A percentile compares a stretch with the other conserved stretches of the same genome.
These are phyloP conservation scores for Calypte anna DNA, from an alignment of 2,113 vertebrate genomes.

Conservation along the genomic window DNA sequence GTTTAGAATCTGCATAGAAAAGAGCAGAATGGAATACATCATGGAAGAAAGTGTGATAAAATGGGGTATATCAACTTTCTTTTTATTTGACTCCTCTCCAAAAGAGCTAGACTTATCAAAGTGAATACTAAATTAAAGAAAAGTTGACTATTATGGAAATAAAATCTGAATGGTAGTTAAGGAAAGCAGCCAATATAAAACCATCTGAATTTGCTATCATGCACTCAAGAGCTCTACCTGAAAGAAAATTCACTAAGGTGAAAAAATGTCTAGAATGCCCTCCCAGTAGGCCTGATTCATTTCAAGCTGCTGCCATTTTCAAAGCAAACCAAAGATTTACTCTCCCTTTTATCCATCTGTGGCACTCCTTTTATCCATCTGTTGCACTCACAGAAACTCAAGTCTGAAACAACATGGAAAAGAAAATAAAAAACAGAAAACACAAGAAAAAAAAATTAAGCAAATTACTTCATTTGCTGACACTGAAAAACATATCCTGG, in stretches of 20 bases:
- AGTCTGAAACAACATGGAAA: not conserved
- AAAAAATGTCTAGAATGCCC: not conserved
- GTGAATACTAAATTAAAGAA: not conserved
- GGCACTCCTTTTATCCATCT: not conserved
- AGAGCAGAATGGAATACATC: not conserved
- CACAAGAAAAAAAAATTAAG: not conserved
- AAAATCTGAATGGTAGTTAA: not conserved
- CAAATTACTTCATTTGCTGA: not conserved
- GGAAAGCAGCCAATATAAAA: conserved; percentile 10
- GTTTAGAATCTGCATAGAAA: not conserved
- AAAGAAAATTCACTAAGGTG: not conserved
- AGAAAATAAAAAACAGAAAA: not conserved
- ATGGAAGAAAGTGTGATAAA: not conserved
- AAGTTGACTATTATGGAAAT: conserved; percentile 18
- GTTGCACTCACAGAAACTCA: not conserved
- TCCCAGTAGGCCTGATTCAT: fast-evolving
- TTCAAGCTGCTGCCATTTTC: not conserved
- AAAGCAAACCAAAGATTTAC: not conserved
- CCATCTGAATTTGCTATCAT: conserved; percentile 39
- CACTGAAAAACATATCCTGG: not conserved
- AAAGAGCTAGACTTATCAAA: conserved; percentile 25
- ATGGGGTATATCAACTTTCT: not conserved
- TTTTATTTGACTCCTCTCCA: conserved; percentile 18
- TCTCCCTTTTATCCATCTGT: not conserved
- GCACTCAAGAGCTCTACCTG: not conserved